Percentiles rank a stretch among this genome's conserved stretches.
Conservation (phyloP, 2,888 invertebrate species). For the Drosophila fungiperda region DNA sequence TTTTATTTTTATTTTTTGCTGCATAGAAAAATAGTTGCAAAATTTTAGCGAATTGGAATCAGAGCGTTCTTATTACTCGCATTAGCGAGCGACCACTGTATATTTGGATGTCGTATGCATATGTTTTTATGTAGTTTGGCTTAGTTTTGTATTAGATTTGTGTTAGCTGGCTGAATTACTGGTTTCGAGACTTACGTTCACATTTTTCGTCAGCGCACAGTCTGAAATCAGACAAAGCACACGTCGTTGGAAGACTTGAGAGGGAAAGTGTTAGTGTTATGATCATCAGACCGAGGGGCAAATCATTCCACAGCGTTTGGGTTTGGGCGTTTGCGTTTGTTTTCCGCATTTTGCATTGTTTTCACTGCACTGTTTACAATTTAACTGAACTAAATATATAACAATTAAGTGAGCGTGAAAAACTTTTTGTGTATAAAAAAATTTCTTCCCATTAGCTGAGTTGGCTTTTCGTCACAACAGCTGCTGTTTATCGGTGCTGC, state of each 20-base stretch:
- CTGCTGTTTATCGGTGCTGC: constrained; percentile 54
- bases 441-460: constrained; percentile 75
- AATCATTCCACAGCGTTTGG: constrained; percentile 53
- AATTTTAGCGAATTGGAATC: background rate
- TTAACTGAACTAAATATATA: constrained; percentile 30
- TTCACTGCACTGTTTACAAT: constrained; percentile 47
- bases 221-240: constrained; percentile 88
- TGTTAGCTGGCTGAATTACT: background rate
- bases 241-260: constrained; percentile 65
- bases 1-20: background rate
- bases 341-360: constrained; percentile 75
- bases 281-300: constrained; percentile 29
- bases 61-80: background rate
- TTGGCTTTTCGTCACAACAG: constrained; percentile 74
- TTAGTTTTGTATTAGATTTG: background rate
- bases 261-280: constrained; percentile 51
- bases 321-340: constrained; percentile 54
- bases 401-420: constrained; percentile 32
- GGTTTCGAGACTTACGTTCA: constrained; percentile 86
- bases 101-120: background rate
- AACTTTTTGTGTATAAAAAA: constrained; percentile 60
- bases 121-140: background rate
- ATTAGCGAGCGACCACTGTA: background rate
- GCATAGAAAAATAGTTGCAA: background rate
- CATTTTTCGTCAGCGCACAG: constrained; percentile 90